Base-by-base conservation (phyloP, 1,140 invertebrate genomes). In the Sweltsa coloradensis region DNA sequence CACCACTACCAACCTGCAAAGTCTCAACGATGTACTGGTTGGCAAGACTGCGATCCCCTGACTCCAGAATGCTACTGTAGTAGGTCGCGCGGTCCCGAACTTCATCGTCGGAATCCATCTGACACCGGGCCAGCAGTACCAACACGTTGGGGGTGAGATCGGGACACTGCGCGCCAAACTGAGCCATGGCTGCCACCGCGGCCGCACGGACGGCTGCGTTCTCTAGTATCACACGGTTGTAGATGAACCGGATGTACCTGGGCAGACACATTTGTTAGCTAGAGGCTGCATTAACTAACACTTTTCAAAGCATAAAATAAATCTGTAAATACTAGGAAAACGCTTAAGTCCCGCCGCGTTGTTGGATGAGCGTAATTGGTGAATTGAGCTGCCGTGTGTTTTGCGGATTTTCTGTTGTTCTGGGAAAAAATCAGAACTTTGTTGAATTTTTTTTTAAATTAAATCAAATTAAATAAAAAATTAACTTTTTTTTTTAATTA, bases 31-130 rank as follows among this genome's bases (percentile, higher is more conserved):
- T 91, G 63, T 84, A 96, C 59, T 83, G 79, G 53, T 85, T 84
- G 51, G 87, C 84, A 2, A 94, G 64, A 18, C 72, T 69, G 55
- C 81, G 75, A 41, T 75, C 70, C 49, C 76, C 65, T 44, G 64
- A 69, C 51, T 83, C 76, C 3, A 99, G 69, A 53, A 99, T 81
- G 24, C 81, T 78, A 46, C 88, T 81, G 67, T 97, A 99, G 60
- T 96, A 97, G 0, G 94, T 95, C n/a, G 96, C 95, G 40, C 97
- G 72, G 70, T 99, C 96, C 22, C 96, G 72, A 1, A 99, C 97
- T 72, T 99, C 97, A 67, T 99, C 96, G 64, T 99, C 97, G 0
- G 85, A 83, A 64, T 99, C 96, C 66, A 98, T 75, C 62, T 95
- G 85, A 62, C 93, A 98, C 6, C 96, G 79, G 11, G 83, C 78